A percentile compares a stretch with the other conserved stretches of the same genome.
Conservation (phyloP, 1,140 invertebrate species). For the Mamestra configurata region DNA sequence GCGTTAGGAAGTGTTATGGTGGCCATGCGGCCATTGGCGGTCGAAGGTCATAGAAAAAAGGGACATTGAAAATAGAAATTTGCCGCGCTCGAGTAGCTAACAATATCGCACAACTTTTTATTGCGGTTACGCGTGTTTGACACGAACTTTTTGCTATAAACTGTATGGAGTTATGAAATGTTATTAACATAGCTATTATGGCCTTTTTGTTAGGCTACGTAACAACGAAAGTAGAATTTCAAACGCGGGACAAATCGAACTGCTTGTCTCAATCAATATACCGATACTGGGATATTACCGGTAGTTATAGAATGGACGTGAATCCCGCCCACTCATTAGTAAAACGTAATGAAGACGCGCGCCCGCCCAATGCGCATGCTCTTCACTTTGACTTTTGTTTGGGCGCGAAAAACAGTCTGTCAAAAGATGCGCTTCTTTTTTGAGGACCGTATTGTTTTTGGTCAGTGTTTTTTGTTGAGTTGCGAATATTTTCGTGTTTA, state of each 20-base stretch:
- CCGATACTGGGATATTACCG: background rate
- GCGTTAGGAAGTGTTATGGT: slow-evolving; percentile 79
- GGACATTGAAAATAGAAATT: slow-evolving; percentile 67
- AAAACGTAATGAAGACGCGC: slow-evolving; percentile 42
- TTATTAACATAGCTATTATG: background rate
- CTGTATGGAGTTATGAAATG: slow-evolving; percentile 29
- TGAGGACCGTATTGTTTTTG: background rate
- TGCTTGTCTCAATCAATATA: background rate
- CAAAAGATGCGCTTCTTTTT: background rate
- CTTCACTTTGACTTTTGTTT: slow-evolving; percentile 23
- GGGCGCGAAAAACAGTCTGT: slow-evolving; percentile 16
- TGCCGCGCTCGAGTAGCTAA: slow-evolving; percentile 62
- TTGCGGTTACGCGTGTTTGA: slow-evolving; percentile 35
- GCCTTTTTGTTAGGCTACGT: background rate
- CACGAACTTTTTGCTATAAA: slow-evolving; percentile 7
- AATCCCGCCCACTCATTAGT: slow-evolving; percentile 36
- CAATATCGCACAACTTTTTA: slow-evolving; percentile 42
- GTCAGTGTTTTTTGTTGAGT: background rate
- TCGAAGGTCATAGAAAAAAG: slow-evolving; percentile 71
- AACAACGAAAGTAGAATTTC: background rate
- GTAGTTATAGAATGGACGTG: slow-evolving; percentile 7
- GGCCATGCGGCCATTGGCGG: background rate
- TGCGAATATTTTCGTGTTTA: background rate
- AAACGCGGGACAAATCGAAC: background rate
- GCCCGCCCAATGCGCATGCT: slow-evolving; percentile 44